A percentile compares a stretch with the other conserved stretches of the same genome.
Evolutionary conservation across 2,113 vertebrate species (phyloP).

Genomic region (Pterocles orientalis): DNA sequence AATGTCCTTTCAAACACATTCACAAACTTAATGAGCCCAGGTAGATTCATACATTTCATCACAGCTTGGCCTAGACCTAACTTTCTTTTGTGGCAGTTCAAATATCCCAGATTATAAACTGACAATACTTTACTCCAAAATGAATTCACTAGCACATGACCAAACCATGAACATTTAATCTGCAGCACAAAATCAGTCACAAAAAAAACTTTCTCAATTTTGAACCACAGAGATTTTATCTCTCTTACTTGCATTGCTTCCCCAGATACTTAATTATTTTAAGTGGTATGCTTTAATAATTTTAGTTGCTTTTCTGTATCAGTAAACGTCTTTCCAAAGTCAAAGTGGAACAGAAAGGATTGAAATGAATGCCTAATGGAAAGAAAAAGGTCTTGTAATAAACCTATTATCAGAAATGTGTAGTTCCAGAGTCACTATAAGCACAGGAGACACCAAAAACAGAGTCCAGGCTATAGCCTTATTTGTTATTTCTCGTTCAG

Average conservation of each 20-base stretch:
- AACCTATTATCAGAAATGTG: background rate
- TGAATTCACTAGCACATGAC: background rate
- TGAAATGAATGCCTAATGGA: background rate
- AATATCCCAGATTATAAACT: background rate
- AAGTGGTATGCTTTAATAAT: background rate
- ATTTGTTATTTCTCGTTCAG: background rate
- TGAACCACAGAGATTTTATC: background rate
- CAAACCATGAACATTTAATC: background rate
- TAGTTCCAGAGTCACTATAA: background rate
- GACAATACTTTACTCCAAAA: background rate
- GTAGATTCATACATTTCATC: background rate
- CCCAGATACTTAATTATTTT: background rate
- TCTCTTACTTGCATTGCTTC: background rate
- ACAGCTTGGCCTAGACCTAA: background rate
- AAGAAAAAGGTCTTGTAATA: background rate
- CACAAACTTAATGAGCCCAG: background rate
- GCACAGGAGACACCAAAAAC: background rate
- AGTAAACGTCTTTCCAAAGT: background rate
- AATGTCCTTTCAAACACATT: background rate
- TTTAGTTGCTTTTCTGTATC: background rate
- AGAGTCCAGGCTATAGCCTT: background rate
- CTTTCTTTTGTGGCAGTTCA: background rate
- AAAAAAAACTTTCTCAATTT: background rate
- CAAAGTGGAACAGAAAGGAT: background rate
- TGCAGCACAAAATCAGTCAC: background rate